Conservation (phyloP, 2,113 vertebrate species). For the Empidonax traillii region DNA sequence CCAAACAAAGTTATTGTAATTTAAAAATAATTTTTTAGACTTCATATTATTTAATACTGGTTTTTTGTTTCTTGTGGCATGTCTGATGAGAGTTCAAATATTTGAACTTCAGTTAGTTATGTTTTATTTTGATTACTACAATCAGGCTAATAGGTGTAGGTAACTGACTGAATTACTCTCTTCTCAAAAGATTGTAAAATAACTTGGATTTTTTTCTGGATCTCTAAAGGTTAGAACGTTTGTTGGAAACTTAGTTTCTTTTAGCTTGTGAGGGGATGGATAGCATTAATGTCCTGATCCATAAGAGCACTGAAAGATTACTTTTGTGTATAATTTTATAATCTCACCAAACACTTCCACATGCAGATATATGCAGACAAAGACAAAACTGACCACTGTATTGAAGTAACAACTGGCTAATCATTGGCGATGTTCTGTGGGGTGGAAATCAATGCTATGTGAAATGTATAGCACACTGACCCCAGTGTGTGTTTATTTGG, state of each 20-base stretch:
- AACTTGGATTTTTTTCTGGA: neutral
- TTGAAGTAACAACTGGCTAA: neutral
- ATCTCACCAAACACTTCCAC: neutral
- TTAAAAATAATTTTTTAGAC: neutral
- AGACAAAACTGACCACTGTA: neutral
- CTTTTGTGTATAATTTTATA: neutral
- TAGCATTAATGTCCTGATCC: neutral
- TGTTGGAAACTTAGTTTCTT: too few species aligned
- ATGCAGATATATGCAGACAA: neutral
- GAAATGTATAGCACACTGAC: neutral
- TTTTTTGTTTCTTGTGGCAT: neutral
- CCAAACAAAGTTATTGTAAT: neutral
- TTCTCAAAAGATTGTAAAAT: neutral
- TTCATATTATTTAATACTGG: neutral
- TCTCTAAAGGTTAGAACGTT: too few species aligned
- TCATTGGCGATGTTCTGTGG: neutral
- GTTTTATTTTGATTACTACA: neutral
- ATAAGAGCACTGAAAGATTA: rapidly evolving
- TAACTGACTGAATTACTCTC: neutral
- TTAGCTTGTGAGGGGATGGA: too few species aligned
- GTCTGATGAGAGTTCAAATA: neutral
- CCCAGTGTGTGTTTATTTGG: neutral
- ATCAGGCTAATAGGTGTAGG: neutral
- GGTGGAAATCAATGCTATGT: neutral
- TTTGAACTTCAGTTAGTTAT: neutral